Evolutionary conservation across 2,888 invertebrate genomes (phyloP), one percentile per base, ranked within the genome.

Genomic region (Agrypnus murinus): DNA sequence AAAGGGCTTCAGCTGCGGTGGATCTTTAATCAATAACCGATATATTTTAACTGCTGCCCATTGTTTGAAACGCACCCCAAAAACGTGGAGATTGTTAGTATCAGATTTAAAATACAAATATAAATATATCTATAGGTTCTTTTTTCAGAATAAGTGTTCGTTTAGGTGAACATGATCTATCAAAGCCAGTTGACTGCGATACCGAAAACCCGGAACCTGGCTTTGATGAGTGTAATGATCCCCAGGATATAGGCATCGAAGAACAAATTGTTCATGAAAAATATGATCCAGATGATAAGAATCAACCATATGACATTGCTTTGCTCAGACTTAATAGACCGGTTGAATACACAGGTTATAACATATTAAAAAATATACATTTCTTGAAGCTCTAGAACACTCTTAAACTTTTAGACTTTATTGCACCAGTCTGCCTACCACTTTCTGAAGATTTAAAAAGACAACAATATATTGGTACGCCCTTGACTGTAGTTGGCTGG

Each of bases 21-120:
- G 93, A 0, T 91, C 91, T 0, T 84, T 94, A 14, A 92, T 94
- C 77, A 90, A 88, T 58, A 85, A 86, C 0, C 87, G 88, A 69
- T 93, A 93, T 79, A 88, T 93, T 6, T 78, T 94, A 58, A 93
- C 94, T 0, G 93, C 93, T 0, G 92, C 91, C 0, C 93, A 94
- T 79, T 94, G 94, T 77, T 86, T 93, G 17, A 90, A 88, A 38
- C 90, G 90, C 69, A 82, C 93, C 10, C 92, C 92, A 0, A 75
- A 78, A 3, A 86, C 85, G 34, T 92, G 92, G 91, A 87, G 82
- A 74, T 78, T 93, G 88, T 90, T 84, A 88, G 89, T 85, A 32
- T 2, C 9, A 12, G 88, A 17, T 82, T 85, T 46, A 74, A 87
- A 38, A 38, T 4, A n/a, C 5, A 25, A 7, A 3, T 9, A n/a